Conservation (phyloP, 2,113 vertebrate species). For the Apodemus speciosus region DNA sequence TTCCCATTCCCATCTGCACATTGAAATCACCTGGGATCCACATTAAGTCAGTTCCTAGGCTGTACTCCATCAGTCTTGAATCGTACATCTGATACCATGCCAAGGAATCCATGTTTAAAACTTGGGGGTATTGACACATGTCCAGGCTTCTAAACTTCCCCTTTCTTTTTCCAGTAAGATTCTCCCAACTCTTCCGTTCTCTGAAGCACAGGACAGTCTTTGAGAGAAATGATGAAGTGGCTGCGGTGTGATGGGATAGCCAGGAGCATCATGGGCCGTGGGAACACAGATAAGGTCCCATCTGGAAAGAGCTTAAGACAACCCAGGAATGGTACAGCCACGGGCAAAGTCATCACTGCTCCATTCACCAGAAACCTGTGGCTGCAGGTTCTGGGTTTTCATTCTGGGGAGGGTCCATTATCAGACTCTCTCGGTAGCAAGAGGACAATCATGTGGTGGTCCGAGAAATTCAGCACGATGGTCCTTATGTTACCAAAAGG, state of each 20-base stretch:
- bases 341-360: accelerated
- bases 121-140: too few species aligned
- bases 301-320: neutral
- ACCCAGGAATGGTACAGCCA: neutral
- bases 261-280: neutral
- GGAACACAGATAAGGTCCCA: neutral
- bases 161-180: neutral
- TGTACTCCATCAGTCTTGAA: neutral
- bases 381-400: neutral
- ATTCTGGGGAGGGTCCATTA: accelerated
- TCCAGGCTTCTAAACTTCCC: neutral
- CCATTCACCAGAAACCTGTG: too few species aligned
- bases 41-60: too few species aligned
- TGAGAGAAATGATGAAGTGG: neutral
- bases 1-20: neutral
- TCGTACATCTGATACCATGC: neutral
- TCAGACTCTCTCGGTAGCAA: neutral
- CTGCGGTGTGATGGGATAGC: accelerated
- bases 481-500: neutral
- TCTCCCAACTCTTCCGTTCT: neutral
- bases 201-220: neutral
- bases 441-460: neutral
- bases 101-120: constrained; percentile 5
- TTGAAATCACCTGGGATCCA: neutral
- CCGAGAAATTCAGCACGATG: neutral